Evolutionary conservation across 2,888 invertebrate genomes (phyloP), one percentile per base, ranked within the genome.

Genomic region (Brachylomia viminalis): DNA sequence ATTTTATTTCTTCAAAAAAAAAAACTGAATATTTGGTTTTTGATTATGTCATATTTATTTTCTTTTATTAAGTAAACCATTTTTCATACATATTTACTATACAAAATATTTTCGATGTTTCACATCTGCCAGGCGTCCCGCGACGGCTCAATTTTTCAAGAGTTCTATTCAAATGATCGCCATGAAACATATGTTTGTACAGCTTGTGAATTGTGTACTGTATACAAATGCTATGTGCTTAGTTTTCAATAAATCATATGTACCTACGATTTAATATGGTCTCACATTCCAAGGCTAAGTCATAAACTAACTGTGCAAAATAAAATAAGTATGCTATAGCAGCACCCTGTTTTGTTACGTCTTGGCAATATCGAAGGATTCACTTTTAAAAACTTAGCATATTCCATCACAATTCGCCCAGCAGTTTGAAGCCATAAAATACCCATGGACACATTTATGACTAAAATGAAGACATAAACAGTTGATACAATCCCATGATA

Each of bases 191-290:
- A 5, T 83, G 20, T 78, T 59, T 49, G 52, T 27, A 58, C 79
- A 83, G 79, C 49, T 83, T 56, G 42, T n/a, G 17, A 64, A 76
- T 20, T 49, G 38, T 59, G 47, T n/a, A 54, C 15, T 70, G 59
- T 61, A 7, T 15, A 47, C 7, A 47, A 42, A 56, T 20, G 15
- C 23, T 33, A 20, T 23, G 6, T 66, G 33, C 17, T 61, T 56
- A n/a, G 33, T 79, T 61, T 79, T 70, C 4, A 33, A 45, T 23
- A 49, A 54, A 68, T 20, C 23, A 61, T 47, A 2, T 54, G 8
- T 47, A 20, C 59, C 11, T 38, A 45, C n/a, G n/a, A 42, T 52
- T 52, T 27, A n/a, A 1, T 6, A n/a, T 1, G n/a, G 23, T 20
- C 15, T 30, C 74, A 45, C 7, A 20, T 45, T 42, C 4, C 17